Percentiles rank a stretch among this genome's conserved stretches.
These are phyloP conservation scores for Chesias legatella DNA, from an alignment of 2,888 invertebrate species.

Conservation along the genomic window DNA sequence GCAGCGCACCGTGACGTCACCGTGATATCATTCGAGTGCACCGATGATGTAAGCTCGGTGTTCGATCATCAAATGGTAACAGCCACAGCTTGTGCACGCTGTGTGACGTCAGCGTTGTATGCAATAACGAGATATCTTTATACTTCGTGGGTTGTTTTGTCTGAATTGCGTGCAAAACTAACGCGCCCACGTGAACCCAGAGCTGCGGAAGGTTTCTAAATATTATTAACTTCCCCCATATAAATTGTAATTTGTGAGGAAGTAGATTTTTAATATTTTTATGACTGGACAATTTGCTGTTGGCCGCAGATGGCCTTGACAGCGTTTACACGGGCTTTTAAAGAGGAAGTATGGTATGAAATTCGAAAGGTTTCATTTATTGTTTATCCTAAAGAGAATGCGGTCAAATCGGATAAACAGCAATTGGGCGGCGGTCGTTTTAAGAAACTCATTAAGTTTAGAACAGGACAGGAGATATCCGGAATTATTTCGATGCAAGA, in stretches of 20 bases:
- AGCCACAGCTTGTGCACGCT: conserved; percentile 23
- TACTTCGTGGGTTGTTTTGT: conserved; percentile 4
- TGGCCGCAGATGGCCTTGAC: too few species aligned
- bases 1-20: conserved; percentile 46
- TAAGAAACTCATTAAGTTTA: too few species aligned
- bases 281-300: too few species aligned
- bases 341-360: too few species aligned
- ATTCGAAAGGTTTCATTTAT: too few species aligned
- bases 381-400: too few species aligned
- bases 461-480: too few species aligned
- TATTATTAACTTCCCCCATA: conserved; percentile 1
- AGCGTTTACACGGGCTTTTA: too few species aligned
- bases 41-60: conserved; percentile 49
- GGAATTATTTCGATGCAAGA: too few species aligned
- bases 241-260: conserved; percentile 6
- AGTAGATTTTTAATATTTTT: not conserved
- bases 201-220: not conserved
- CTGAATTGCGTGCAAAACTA: conserved; percentile 2
- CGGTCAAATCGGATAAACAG: too few species aligned
- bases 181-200: conserved; percentile 3
- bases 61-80: conserved; percentile 44
- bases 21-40: conserved; percentile 43
- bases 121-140: conserved; percentile 6
- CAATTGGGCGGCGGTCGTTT: too few species aligned
- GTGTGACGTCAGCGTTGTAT: conserved; percentile 3